phyloP scores from a whole-genome alignment of 2,888 invertebrate genomes.

The Drosophila helvetica region DNA sequence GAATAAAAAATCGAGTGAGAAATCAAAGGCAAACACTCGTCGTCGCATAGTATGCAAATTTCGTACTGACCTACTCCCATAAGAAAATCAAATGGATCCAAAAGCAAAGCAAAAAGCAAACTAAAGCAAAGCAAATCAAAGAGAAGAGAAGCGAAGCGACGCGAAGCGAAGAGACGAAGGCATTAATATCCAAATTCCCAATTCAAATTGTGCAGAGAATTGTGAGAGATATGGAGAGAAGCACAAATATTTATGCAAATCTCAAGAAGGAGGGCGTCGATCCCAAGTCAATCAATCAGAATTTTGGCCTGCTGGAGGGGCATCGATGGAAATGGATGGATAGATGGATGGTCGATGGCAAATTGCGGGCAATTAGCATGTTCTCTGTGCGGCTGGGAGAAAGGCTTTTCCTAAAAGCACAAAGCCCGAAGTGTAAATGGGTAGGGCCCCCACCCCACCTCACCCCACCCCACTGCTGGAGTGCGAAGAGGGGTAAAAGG shows the following conservation, averaged over 20 bases:
- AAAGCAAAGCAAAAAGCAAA: constrained; percentile 17
- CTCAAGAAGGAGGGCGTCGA: constrained; percentile 67
- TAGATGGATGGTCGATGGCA: constrained; percentile 41
- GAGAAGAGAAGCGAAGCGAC: constrained; percentile 39
- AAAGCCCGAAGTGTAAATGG: constrained; percentile 50
- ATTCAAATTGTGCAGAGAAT: constrained; percentile 24
- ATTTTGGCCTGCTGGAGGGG: constrained; percentile 14
- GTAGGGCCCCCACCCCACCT: not conserved
- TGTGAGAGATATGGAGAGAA: constrained; percentile 1
- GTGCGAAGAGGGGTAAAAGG: constrained; percentile 1
- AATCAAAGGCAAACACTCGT: constrained; percentile 62
- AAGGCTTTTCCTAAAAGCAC: constrained; percentile 29
- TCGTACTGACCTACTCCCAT: constrained; percentile 80
- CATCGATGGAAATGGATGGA: constrained; percentile 14
- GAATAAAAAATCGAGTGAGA: constrained; percentile 73
- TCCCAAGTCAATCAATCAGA: constrained; percentile 60
- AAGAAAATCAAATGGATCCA: constrained; percentile 69
- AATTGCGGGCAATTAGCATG: constrained; percentile 72
- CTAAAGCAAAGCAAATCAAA: constrained; percentile 43
- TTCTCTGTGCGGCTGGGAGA: constrained; percentile 38
- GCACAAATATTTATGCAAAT: constrained; percentile 68
- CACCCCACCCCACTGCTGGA: not conserved
- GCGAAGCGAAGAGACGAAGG: constrained; percentile 22
- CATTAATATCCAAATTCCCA: constrained; percentile 25
- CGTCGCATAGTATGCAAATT: constrained; percentile 76